Evolutionary conservation across 2,888 invertebrate genomes (phyloP).

Genomic region (Rhimphoctona megacephalus): DNA sequence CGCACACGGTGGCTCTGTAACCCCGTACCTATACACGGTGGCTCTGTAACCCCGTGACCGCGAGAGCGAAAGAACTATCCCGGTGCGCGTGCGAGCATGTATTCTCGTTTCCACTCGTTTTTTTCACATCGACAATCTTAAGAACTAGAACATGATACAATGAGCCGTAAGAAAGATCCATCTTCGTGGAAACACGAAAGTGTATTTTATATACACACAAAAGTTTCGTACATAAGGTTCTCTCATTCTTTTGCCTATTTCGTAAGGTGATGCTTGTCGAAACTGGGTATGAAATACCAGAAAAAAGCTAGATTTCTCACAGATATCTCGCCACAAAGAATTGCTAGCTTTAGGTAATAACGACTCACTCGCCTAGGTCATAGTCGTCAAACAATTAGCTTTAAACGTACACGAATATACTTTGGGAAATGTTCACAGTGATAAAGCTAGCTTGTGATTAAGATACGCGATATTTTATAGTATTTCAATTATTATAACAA

Average conservation of each 20-base stretch:
- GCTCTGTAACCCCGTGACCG: slow-evolving; percentile 64
- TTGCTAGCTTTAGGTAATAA: neutral
- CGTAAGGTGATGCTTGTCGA: slow-evolving; percentile 13
- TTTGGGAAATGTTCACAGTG: slow-evolving; percentile 7
- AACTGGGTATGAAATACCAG: neutral
- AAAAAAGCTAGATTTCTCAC: slow-evolving; percentile 2
- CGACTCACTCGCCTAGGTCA: neutral
- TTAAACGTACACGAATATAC: neutral
- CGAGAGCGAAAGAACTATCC: slow-evolving; percentile 39
- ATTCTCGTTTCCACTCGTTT: neutral
- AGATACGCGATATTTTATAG: neutral
- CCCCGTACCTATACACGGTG: slow-evolving; percentile 16
- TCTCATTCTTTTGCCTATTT: neutral
- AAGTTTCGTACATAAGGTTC: slow-evolving; percentile 10
- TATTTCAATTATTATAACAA: neutral
- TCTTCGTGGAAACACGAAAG: slow-evolving; percentile 42
- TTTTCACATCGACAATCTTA: slow-evolving; percentile 30
- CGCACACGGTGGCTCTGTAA: too few relatives aligned
- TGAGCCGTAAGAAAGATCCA: slow-evolving; percentile 32
- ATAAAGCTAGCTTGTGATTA: neutral
- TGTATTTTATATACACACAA: neutral
- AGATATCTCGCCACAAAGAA: neutral
- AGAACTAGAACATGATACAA: slow-evolving; percentile 45
- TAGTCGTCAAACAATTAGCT: neutral
- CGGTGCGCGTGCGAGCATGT: slow-evolving; percentile 12